Percentiles rank a stretch among this genome's conserved stretches.
These are phyloP conservation scores for Drosophila macrospina DNA, from an alignment of 2,888 invertebrate species.

Conservation along the genomic window DNA sequence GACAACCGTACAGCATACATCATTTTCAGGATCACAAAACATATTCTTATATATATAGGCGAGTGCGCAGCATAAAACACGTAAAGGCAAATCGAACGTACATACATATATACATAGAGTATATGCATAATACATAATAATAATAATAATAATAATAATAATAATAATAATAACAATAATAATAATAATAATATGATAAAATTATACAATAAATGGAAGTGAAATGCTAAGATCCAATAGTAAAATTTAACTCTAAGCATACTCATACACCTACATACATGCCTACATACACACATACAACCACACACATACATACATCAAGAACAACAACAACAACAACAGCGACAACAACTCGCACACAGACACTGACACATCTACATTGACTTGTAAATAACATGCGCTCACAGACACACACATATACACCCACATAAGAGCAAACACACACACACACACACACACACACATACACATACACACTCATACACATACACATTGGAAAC, in stretches of 20 bases:
- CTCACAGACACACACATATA: slow-evolving; percentile 17
- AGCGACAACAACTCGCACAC: too few relatives aligned
- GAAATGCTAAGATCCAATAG: slow-evolving; percentile 51
- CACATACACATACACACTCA: slow-evolving; percentile 21
- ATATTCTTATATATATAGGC: slow-evolving; percentile 48
- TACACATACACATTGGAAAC: slow-evolving; percentile 29
- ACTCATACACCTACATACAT: slow-evolving; percentile 25
- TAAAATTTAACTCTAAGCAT: slow-evolving; percentile 56
- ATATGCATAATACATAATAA: slow-evolving; percentile 34
- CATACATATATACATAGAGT: slow-evolving; percentile 32
- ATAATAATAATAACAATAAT: slow-evolving; percentile 34
- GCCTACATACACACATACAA: slow-evolving; percentile 19
- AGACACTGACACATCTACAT: too few relatives aligned
- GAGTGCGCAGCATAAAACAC: slow-evolving; percentile 38
- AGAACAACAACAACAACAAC: too few relatives aligned
- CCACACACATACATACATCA: slow-evolving; percentile 18
- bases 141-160: slow-evolving; percentile 24
- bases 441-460: slow-evolving; percentile 33
- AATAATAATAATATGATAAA: slow-evolving; percentile 22
- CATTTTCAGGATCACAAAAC: slow-evolving; percentile 62
- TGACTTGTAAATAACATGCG: slow-evolving; percentile 7
- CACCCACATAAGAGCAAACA: slow-evolving; percentile 21
- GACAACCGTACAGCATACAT: slow-evolving; percentile 46
- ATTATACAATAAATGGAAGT: slow-evolving; percentile 44
- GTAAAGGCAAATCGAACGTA: slow-evolving; percentile 23